phyloP scores from a whole-genome alignment of 2,888 invertebrate genomes.

The Pyrrhosoma nymphula region DNA sequence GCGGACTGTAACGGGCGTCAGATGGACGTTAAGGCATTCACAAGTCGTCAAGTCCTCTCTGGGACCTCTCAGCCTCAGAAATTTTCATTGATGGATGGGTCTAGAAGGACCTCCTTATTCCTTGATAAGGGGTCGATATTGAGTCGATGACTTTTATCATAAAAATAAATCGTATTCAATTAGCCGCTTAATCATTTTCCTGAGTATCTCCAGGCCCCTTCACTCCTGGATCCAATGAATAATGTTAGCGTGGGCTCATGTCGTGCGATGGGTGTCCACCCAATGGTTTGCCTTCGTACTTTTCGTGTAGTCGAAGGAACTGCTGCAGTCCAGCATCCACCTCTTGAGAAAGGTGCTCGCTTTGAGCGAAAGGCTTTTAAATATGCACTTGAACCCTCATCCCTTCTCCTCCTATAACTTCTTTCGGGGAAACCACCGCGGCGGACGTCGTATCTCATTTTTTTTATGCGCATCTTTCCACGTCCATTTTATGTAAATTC shows the following conservation, averaged over 20 bases:
- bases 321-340: background rate
- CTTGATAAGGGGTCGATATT: background rate
- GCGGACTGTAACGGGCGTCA: background rate
- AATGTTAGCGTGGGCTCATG: background rate
- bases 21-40: background rate
- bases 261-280: background rate
- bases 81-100: background rate
- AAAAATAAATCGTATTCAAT: background rate
- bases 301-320: background rate
- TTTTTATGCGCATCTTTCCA: background rate
- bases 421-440: background rate
- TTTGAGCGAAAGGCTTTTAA: background rate
- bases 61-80: background rate
- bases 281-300: background rate
- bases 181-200: background rate
- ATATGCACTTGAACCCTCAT: background rate
- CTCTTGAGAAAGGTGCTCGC: background rate
- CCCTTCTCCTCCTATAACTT: background rate
- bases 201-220: background rate
- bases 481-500: background rate
- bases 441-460: background rate
- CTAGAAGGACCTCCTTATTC: background rate
- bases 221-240: background rate
- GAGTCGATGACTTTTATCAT: background rate
- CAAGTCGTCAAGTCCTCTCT: background rate